Base-by-base conservation (phyloP, 2,888 invertebrate species). In the Amblyjoppa fuscipennis region DNA sequence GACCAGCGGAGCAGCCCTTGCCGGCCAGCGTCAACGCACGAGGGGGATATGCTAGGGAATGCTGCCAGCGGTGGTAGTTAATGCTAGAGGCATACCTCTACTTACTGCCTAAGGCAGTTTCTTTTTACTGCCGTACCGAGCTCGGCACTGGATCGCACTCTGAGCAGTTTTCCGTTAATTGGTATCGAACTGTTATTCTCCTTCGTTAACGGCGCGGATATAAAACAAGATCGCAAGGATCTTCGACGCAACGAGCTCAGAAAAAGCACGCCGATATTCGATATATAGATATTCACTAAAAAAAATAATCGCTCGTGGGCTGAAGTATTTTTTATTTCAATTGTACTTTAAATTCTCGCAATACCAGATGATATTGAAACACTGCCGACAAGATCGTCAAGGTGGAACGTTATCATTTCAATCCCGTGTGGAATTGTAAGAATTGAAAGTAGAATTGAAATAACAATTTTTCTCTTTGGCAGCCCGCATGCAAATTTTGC, bases 181-280 rank as follows among this genome's bases (percentile, higher is more conserved):
- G 93, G 93, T 93, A 94, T 94, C 92, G 94, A 94, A 94, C 94
- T 93, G 91, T 93, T 94, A 94, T 92, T 93, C 91, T 89, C 92
- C 90, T 90, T 93, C 93, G 92, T 93, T 92, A 93, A 93, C 92
- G 90, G 84, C 89, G 81, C 81, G 89, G 87, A 88, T 88, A 85
- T 75, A 89, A 89, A 88, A 87, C 83, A 79, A 85, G 49, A 66
- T 69, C 68, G 31, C 13, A 51, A 81, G 84, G 84, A 86, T 34
- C 71, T 74, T 73, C 34, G 69, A 74, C n/a, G 59, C 56, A 61
- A 31, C 28, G 61, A 79, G 80, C 79, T 73, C 41, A 34, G 78
- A 77, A 53, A 68, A 81, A 79, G 78, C 41, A 13, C 11, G 28
- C 20, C 25, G 34, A 76, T 41, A 34, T 66, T 76, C 51, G 51